These are phyloP conservation scores for Sphinx pinastri DNA, from an alignment of 2,888 invertebrate genomes.

Conservation along the genomic window DNA sequence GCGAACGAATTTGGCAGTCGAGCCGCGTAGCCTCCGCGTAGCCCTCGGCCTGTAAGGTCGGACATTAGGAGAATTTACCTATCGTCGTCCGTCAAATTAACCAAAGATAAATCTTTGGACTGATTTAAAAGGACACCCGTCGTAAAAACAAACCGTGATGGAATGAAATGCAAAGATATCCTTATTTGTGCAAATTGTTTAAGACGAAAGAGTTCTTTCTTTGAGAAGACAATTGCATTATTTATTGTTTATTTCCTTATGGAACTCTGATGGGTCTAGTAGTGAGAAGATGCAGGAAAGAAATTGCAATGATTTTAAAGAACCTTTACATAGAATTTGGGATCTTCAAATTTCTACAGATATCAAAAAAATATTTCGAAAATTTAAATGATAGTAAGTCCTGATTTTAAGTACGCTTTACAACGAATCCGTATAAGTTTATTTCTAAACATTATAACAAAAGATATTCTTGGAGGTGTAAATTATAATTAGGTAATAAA, in stretches of 20 bases:
- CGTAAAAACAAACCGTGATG: conserved; percentile 20
- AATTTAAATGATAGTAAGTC: too few species aligned
- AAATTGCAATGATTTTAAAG: too few species aligned
- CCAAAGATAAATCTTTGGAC: conserved; percentile 44
- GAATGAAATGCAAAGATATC: conserved; percentile 26
- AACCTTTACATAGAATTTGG: too few species aligned
- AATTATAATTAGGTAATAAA: conserved; percentile 68
- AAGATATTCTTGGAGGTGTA: conserved; percentile 39
- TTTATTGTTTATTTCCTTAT: too few species aligned
- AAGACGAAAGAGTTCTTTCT: neutral
- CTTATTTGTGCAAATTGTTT: conserved; percentile 6
- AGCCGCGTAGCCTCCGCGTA: conserved; percentile 43
- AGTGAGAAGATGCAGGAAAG: too few species aligned
- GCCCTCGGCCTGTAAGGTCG: conserved; percentile 58
- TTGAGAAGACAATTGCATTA: too few species aligned
- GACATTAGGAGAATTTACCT: conserved; percentile 61
- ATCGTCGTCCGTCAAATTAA: conserved; percentile 48
- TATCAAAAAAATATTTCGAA: too few species aligned
- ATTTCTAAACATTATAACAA: neutral
- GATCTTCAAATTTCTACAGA: too few species aligned
- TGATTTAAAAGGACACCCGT: conserved; percentile 45
- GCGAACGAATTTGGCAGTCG: conserved; percentile 58
- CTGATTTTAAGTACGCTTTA: too few species aligned
- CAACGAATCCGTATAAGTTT: too few species aligned
- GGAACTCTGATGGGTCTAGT: too few species aligned